Conservation (phyloP, 2,113 vertebrate genomes). For the Trogon surrucura region DNA sequence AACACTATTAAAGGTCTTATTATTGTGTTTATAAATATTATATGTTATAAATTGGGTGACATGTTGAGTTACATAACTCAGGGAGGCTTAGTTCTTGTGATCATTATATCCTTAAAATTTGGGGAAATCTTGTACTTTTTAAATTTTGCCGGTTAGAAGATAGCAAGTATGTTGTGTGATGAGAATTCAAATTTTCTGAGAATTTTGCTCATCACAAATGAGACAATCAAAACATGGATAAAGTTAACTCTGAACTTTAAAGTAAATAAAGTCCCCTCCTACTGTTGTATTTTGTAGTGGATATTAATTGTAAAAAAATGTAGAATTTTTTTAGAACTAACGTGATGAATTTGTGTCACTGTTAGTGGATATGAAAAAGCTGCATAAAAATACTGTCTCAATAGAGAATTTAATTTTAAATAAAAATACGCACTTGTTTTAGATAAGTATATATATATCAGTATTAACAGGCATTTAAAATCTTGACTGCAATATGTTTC, state of each 20-base stretch:
- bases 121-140: neutral
- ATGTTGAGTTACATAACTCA: neutral
- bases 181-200: neutral
- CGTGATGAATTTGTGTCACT: neutral
- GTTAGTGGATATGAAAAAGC: neutral
- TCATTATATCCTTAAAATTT: neutral
- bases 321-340: neutral
- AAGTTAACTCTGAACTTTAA: neutral
- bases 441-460: neutral
- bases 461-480: constrained; percentile 40
- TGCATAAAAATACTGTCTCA: neutral
- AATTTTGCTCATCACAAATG: neutral
- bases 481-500: neutral
- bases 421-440: constrained; percentile 23
- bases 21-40: neutral
- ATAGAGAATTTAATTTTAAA: neutral
- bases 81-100: neutral
- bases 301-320: neutral
- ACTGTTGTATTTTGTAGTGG: neutral
- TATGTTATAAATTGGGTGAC: neutral
- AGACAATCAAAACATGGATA: neutral
- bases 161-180: neutral
- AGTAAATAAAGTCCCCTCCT: neutral
- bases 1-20: neutral
- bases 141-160: neutral